Base-by-base conservation (phyloP, 2,888 invertebrate species). In the Carpatolechia fugitivella region DNA sequence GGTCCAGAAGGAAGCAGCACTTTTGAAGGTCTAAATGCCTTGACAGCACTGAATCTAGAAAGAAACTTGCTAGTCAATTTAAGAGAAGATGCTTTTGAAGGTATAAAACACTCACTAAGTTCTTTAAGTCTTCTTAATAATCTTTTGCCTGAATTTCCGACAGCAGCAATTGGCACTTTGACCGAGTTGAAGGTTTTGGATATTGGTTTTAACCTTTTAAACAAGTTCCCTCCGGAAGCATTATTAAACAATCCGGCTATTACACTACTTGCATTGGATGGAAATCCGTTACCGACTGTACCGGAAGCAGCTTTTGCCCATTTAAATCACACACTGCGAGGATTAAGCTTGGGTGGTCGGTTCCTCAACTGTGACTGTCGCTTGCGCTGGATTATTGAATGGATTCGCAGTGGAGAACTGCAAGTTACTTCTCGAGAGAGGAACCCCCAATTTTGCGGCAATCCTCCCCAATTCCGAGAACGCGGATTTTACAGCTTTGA, bases 381-480 rank as follows among this genome's bases (percentile, higher is more conserved):
- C 56, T 82, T 98, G 48, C 92, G 94, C 7, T 98, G 98, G 98
- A 95, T 97, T 57, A 94, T 96, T 58, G 94, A 97, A 74, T 98
- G 97, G 98, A 97, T 97, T 65, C 92, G 94, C 52, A 94, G 94
- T 61, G 94, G 94, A 11, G 97, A 97, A 76, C 90, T 98, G 38
- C 97, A 98, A 91, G 97, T 98, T 16, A 97, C 97, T 10, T 97
- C 97, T 61, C 92, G 97, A 41, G 98, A 98, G 82, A 91, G 97
- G 67, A 97, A 96, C 80, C 97, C 97, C 6, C 97, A 98, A 80
- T 98, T 97, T 81, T 98, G 97, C 73, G 97, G 97, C 11, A 94
- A 93, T 64, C 98, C 98, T 0, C 90, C 93, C 0, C 91, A 93
- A 61, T 94, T 97, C 69, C 92, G 95, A 56, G 95, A 96, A 60